phyloP scores from a whole-genome alignment of 2,113 vertebrate species.

The Turdus rufiventris region DNA sequence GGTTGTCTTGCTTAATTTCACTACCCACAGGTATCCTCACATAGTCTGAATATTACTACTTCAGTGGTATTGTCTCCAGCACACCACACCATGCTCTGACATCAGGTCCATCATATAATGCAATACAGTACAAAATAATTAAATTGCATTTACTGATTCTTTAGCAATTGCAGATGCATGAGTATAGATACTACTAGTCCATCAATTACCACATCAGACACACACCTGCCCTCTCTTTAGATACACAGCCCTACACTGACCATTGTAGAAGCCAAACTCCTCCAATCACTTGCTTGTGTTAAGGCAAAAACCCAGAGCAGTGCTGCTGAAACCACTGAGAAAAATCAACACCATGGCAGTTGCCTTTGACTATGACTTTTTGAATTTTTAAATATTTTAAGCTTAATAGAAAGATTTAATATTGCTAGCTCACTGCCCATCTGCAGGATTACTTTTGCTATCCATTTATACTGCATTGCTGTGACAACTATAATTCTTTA shows the following conservation, averaged over 20 bases:
- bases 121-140: neutral
- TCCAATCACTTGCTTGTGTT: neutral
- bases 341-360: neutral
- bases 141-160: neutral
- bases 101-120: neutral
- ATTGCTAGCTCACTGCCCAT: neutral
- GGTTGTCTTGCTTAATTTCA: neutral
- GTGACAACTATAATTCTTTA: neutral
- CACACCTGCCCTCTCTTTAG: neutral
- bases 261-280: neutral
- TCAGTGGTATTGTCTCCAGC: neutral
- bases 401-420: neutral
- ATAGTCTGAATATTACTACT: neutral
- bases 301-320: neutral
- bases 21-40: neutral
- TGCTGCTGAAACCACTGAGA: neutral
- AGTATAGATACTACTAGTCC: too few species aligned
- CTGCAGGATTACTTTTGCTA: neutral
- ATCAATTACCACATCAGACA: fast-evolving
- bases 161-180: neutral
- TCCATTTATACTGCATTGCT: neutral
- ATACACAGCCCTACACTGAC: neutral
- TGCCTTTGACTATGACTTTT: neutral
- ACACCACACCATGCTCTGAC: neutral
- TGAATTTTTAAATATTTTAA: neutral